These are phyloP conservation scores for Hypena proboscidalis DNA, from an alignment of 2,888 invertebrate genomes.

Conservation along the genomic window DNA sequence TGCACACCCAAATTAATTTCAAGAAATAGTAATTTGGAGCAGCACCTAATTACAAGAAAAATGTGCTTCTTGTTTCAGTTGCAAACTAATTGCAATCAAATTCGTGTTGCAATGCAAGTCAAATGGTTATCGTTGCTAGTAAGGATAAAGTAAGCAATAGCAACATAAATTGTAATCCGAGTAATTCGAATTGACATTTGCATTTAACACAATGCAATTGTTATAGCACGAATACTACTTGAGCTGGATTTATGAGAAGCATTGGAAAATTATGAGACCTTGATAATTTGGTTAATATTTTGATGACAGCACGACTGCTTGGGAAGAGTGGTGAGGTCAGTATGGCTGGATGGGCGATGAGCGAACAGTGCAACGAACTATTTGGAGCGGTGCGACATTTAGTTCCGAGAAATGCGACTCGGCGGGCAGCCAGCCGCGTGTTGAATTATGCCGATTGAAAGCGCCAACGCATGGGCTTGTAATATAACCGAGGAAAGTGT, in stretches of 20 bases:
- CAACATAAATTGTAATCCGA: constrained; percentile 17
- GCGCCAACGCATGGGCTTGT: too few relatives aligned
- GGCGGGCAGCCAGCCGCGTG: constrained; percentile 55
- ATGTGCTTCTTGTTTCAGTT: constrained; percentile 24
- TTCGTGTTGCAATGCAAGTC: constrained; percentile 14
- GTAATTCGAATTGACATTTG: constrained; percentile 10
- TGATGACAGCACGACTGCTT: neutral
- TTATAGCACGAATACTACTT: neutral
- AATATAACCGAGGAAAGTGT: too few relatives aligned
- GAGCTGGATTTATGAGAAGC: too few relatives aligned
- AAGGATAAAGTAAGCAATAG: constrained; percentile 28
- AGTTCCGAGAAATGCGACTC: constrained; percentile 62
- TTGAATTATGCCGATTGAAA: constrained; percentile 35
- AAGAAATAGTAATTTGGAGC: constrained; percentile 8
- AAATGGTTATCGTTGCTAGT: constrained; percentile 32
- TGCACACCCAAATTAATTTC: constrained; percentile 5
- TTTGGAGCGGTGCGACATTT: constrained; percentile 67
- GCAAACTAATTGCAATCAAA: constrained; percentile 21
- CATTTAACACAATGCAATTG: constrained; percentile 1
- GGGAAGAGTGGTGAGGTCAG: constrained; percentile 29
- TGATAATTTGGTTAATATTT: neutral
- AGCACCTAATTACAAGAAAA: constrained; percentile 17
- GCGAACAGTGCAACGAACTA: constrained; percentile 71
- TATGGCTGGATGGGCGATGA: constrained; percentile 27
- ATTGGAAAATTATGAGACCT: constrained; percentile 1